These are phyloP conservation scores for Ridgeia piscesae DNA, from an alignment of 1,140 invertebrate species.

Conservation along the genomic window DNA sequence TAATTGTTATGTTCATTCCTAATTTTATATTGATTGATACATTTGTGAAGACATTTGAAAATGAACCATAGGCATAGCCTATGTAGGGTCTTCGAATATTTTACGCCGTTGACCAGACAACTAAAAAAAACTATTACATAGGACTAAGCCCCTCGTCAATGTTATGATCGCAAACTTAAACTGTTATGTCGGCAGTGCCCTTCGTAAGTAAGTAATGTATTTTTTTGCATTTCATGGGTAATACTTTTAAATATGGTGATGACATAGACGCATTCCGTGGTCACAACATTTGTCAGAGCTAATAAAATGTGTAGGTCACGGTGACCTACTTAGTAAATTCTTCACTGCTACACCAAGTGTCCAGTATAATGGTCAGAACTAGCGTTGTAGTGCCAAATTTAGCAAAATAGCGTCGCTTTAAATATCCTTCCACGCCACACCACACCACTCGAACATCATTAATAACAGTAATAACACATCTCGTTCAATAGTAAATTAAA, in stretches of 20 bases:
- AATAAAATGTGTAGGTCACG: background rate
- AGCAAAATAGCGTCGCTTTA: background rate
- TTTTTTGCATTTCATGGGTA: background rate
- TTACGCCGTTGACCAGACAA: no score
- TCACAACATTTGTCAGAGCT: background rate
- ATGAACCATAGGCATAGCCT: no score
- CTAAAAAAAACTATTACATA: no score
- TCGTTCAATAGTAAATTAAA: no score
- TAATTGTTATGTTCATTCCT: no score
- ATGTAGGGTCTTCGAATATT: no score
- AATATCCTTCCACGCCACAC: background rate
- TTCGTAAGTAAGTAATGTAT: background rate
- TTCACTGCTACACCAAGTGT: background rate
- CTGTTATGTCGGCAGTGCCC: no score
- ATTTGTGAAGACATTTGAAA: no score
- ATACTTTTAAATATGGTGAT: background rate
- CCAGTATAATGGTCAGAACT: background rate
- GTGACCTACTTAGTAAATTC: background rate
- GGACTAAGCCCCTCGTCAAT: no score
- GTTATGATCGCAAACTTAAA: no score
- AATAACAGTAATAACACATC: background rate
- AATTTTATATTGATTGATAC: no score
- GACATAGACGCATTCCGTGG: background rate
- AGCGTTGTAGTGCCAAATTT: background rate
- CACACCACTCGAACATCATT: background rate